These are phyloP conservation scores for Muscicapa comitata DNA, from an alignment of 2,797 vertebrate species.

Conservation along the genomic window DNA sequence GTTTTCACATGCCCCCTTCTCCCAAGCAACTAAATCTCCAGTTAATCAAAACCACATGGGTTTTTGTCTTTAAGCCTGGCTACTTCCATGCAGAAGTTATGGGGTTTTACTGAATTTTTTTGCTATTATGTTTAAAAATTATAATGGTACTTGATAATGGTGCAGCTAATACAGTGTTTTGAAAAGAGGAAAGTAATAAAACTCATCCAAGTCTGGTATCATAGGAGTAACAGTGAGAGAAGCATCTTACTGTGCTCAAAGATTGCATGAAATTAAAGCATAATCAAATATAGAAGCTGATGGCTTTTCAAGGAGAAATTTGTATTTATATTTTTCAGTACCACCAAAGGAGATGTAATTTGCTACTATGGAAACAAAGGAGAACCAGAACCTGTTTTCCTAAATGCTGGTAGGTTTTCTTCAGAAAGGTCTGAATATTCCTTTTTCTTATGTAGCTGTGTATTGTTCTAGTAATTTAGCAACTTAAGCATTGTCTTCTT, in stretches of 20 bases:
- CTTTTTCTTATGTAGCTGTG: background rate
- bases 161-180: background rate
- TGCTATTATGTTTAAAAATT: background rate
- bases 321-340: slow-evolving; percentile 73
- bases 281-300: slow-evolving; percentile 38
- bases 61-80: background rate
- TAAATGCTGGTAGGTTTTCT: slow-evolving; percentile 85
- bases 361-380: slow-evolving; percentile 99
- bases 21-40: background rate
- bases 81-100: background rate
- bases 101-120: background rate
- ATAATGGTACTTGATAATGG: background rate
- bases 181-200: background rate
- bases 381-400: slow-evolving; percentile 82
- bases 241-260: slow-evolving; percentile 9
- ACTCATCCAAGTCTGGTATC: background rate
- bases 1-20: background rate
- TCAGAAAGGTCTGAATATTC: background rate
- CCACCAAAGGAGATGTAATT: slow-evolving; percentile 88
- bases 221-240: background rate
- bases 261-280: slow-evolving; percentile 7
- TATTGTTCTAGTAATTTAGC: background rate
- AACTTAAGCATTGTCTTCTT: background rate
- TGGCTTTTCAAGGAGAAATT: slow-evolving; percentile 49
- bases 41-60: background rate